phyloP scores from a whole-genome alignment of 2,888 invertebrate genomes.

The Drosophila subquinaria region DNA sequence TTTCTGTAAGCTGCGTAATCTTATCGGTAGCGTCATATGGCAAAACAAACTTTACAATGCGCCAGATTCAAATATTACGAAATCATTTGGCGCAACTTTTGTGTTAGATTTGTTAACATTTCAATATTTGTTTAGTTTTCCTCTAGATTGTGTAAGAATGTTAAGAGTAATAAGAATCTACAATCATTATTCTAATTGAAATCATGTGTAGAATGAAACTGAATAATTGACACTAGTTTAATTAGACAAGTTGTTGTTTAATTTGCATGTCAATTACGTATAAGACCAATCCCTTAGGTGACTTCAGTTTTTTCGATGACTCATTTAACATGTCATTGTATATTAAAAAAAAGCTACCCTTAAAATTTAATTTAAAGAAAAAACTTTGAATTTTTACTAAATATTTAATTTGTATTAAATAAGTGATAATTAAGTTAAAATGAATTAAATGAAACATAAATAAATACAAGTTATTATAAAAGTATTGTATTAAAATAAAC shows the following conservation, averaged over 20 bases:
- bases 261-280: slow-evolving; percentile 1
- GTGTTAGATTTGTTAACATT: slow-evolving; percentile 3
- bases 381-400: not conserved
- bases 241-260: slow-evolving; percentile 8
- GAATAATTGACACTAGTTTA: slow-evolving; percentile 8
- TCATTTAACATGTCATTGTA: slow-evolving; percentile 5
- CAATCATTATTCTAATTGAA: not conserved
- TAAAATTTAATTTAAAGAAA: not conserved
- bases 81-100: slow-evolving; percentile 19
- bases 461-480: too few relatives aligned
- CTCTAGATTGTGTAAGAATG: not conserved
- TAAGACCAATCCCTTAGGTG: not conserved
- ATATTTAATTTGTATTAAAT: not conserved
- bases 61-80: slow-evolving; percentile 30
- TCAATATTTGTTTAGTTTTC: slow-evolving; percentile 29
- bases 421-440: not conserved
- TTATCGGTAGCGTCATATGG: slow-evolving; percentile 51
- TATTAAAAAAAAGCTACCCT: not conserved
- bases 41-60: slow-evolving; percentile 32
- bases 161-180: not conserved
- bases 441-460: too few relatives aligned
- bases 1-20: slow-evolving; percentile 48
- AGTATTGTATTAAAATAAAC: too few relatives aligned
- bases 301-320: slow-evolving; percentile 1
- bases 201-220: slow-evolving; percentile 2